phyloP scores from a whole-genome alignment of 2,113 vertebrate genomes.

The Eurypyga helias region DNA sequence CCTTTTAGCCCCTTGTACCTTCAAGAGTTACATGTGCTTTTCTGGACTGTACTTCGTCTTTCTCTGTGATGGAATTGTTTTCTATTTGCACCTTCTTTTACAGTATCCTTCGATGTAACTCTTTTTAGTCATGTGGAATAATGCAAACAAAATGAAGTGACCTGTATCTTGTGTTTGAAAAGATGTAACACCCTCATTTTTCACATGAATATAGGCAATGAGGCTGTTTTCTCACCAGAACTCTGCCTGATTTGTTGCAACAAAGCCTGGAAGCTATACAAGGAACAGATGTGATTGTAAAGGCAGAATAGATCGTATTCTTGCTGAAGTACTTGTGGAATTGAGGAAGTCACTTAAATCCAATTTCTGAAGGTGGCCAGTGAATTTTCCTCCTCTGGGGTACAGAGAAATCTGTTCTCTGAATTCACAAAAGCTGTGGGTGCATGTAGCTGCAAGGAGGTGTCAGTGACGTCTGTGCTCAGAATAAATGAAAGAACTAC shows the following conservation, averaged over 20 bases:
- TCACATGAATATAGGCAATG: background rate
- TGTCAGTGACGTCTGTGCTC: rapidly evolving
- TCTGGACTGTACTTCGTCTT: background rate
- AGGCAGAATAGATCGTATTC: background rate
- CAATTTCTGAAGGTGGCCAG: background rate
- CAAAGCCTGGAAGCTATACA: background rate
- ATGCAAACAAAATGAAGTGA: background rate
- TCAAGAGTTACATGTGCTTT: background rate
- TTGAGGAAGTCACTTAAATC: background rate
- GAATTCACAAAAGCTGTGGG: background rate
- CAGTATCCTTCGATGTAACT: background rate
- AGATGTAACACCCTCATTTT: background rate
- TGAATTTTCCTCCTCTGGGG: background rate
- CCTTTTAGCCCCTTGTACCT: background rate
- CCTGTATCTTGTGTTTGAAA: background rate
- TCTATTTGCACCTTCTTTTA: background rate
- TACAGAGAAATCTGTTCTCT: background rate
- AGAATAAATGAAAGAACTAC: background rate
- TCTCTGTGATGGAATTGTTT: background rate
- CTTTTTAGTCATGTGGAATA: background rate
- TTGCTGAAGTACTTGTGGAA: background rate
- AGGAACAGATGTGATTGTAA: background rate
- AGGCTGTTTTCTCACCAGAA: background rate
- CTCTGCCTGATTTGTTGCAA: background rate
- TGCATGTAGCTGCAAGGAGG: background rate